phyloP scores from a whole-genome alignment of 92 coral and sea anemone genomes.

The Porites evermanni region DNA sequence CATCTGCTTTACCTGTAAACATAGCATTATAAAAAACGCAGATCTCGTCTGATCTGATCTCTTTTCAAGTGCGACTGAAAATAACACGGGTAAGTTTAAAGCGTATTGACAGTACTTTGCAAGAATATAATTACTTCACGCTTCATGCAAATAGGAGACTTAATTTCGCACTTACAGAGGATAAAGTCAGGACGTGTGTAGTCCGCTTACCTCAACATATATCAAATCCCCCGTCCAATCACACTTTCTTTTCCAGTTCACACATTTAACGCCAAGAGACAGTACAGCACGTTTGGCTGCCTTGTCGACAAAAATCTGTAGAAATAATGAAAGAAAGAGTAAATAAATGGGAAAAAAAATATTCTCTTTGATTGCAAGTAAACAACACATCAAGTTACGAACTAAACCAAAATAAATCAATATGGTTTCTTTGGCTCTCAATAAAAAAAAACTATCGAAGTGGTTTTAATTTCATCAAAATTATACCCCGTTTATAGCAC shows the following conservation, averaged over 20 bases:
- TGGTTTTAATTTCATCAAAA: background rate
- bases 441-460: background rate
- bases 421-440: background rate
- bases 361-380: background rate
- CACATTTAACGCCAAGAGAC: constrained; percentile 86
- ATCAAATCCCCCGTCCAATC: constrained; percentile 98
- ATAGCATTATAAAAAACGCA: background rate
- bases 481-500: no score
- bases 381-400: background rate
- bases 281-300: constrained; percentile 93
- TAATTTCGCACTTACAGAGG: background rate
- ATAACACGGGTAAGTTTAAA: background rate
- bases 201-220: constrained; percentile 78
- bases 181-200: background rate
- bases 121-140: background rate
- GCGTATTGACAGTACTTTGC: background rate
- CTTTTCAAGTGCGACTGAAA: background rate
- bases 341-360: background rate
- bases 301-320: constrained; percentile 91
- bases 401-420: background rate
- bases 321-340: background rate
- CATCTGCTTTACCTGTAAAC: background rate
- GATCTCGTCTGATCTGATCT: background rate
- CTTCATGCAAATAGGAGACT: background rate
- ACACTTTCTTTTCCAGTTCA: constrained; percentile 95